phyloP scores from a whole-genome alignment of 2,797 vertebrate genomes.

The Pampus argenteus region DNA sequence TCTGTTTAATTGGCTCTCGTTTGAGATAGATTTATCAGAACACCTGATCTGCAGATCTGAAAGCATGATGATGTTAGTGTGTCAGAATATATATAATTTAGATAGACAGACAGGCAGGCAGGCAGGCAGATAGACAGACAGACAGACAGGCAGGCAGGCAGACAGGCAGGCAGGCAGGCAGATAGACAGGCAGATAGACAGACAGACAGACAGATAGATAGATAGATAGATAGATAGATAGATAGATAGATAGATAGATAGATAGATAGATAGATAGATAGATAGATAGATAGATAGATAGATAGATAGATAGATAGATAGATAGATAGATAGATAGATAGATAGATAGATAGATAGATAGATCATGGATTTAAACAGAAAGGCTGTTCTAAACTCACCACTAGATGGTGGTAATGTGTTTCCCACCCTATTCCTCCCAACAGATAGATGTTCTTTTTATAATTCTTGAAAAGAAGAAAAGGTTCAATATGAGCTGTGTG shows the following conservation, averaged over 20 bases:
- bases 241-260: constrained; percentile 1
- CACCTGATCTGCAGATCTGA: constrained; percentile 50
- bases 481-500: background rate
- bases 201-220: constrained; percentile 12
- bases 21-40: constrained; percentile 52
- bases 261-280: background rate
- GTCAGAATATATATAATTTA: constrained; percentile 20
- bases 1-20: constrained; percentile 51
- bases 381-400: constrained; percentile 56
- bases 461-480: background rate
- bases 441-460: constrained; percentile 15
- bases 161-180: background rate
- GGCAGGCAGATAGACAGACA: background rate
- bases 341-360: constrained; percentile 6
- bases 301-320: too few species aligned
- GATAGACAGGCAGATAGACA: constrained; percentile 1
- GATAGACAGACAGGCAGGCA: background rate
- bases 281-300: constrained; percentile 1
- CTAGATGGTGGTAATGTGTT: constrained; percentile 80
- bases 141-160: background rate
- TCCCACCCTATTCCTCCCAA: constrained; percentile 22
- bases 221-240: constrained; percentile 6
- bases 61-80: constrained; percentile 10
- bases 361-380: constrained; percentile 9
- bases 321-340: constrained; percentile 7